Percentiles rank a stretch among this genome's conserved stretches.
These are phyloP conservation scores for Leucopternis melanops DNA, from an alignment of 2,113 vertebrate genomes.

Conservation along the genomic window DNA sequence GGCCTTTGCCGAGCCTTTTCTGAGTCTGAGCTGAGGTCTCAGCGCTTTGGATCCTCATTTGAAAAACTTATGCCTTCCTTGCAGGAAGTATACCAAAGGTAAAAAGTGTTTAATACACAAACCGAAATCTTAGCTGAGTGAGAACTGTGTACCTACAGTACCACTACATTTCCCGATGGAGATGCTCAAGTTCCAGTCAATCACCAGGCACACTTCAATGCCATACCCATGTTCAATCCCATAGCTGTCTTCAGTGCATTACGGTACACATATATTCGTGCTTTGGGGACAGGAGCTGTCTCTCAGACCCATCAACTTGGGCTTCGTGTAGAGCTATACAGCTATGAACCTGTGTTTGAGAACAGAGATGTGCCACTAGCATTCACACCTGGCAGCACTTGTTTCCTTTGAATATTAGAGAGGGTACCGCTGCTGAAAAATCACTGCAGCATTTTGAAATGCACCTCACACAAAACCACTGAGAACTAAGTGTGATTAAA, in stretches of 20 bases:
- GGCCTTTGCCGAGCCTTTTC: background rate
- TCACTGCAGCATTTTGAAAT: background rate
- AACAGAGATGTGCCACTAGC: background rate
- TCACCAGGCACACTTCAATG: background rate
- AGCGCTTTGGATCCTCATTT: background rate
- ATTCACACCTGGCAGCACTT: background rate
- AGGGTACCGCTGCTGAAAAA: background rate
- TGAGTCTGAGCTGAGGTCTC: background rate
- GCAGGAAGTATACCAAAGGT: background rate
- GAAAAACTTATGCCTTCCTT: background rate
- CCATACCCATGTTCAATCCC: background rate
- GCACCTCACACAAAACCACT: background rate
- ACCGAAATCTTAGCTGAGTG: background rate
- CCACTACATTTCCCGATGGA: background rate
- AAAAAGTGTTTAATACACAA: background rate
- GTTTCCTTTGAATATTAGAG: background rate
- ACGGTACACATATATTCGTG: accelerated
- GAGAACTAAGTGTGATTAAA: background rate
- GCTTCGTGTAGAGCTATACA: background rate
- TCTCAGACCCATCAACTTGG: background rate
- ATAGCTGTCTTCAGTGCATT: background rate
- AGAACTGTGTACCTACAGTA: background rate
- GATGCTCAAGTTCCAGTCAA: background rate
- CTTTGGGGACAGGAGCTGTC: background rate
- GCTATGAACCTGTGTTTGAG: background rate